Base-by-base conservation (phyloP, 2,113 vertebrate genomes). In the Panthera leo region DNA sequence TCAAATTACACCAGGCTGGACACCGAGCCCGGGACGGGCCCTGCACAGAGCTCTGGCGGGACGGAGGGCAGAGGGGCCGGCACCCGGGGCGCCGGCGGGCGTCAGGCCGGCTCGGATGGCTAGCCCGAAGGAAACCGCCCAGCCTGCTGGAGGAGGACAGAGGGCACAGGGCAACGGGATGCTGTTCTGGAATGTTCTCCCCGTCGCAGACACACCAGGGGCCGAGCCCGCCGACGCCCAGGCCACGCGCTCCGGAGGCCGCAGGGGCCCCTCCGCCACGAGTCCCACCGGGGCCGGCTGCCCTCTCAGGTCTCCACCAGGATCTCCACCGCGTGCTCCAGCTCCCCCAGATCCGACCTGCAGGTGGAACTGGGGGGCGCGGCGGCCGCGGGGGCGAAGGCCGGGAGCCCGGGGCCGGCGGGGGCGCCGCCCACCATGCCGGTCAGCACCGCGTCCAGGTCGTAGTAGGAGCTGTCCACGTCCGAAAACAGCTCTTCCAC, bases 281-380 rank as follows among this genome's bases (percentile, higher is more conserved):
- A 12, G 76, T 79, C 21, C 21, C 7, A 2, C 7, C 2, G 1
- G 18, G 18, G 10, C 39, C 51, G 34, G 21, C 21, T 0, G 51
- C 55, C 91, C 11, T 36, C 97, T 99, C 99, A 99, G 95, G 99
- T 99, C 96, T 99, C 99, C 97, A 99, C 99, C 93, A 99, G 99
- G 98, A 99, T 99, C 98, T 99, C 99, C 98, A 99, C 99, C 98
- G 99, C 99, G 98, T 99, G 99, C 98, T 99, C 99, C 97, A 99
- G 99, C 98, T 99, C 99, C 2, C 99, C 99, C 92, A 99, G 99
- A 98, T 99, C 99, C 39, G 99, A 99, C 99, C 99, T 99, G 98
- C 99, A 99, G 96, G 98, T 97, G 45, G 99, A 97, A 94, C 99
- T 97, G 39, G 99, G 99, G 94, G 98, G 98, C 36, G 99, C 95